Evolutionary conservation across 2,888 invertebrate species (phyloP).

Genomic region (Eremobia ochroleuca): DNA sequence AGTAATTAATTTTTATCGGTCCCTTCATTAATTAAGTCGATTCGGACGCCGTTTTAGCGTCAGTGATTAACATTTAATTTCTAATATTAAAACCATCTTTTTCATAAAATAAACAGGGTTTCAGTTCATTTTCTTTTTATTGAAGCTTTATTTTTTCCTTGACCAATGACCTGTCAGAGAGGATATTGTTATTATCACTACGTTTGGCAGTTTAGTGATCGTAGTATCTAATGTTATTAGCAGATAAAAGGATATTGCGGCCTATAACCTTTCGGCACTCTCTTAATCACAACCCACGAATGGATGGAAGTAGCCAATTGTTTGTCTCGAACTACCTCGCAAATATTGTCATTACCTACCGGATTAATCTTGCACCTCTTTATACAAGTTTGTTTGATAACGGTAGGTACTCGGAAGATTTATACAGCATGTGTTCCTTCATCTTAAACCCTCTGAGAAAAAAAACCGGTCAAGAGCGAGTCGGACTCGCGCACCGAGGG

Average conservation of each 20-base stretch:
- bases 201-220: constrained; percentile 1
- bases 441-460: not conserved
- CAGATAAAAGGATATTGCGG: constrained; percentile 35
- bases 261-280: constrained; percentile 1
- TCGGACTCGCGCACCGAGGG: no score
- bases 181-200: constrained; percentile 14
- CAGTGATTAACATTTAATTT: constrained; percentile 66
- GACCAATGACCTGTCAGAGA: not conserved
- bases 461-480: no score
- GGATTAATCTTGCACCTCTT: not conserved
- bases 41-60: constrained; percentile 61
- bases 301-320: constrained; percentile 13
- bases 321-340: not conserved
- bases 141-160: constrained; percentile 12
- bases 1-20: constrained; percentile 69
- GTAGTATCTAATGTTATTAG: constrained; percentile 12
- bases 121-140: constrained; percentile 30
- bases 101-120: constrained; percentile 46
- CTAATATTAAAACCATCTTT: constrained; percentile 54
- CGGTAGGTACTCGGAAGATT: not conserved
- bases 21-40: constrained; percentile 68
- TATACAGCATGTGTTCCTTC: not conserved
- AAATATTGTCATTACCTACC: not conserved
- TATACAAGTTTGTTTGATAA: not conserved
- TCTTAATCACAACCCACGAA: constrained; percentile 8